A percentile compares a stretch with the other conserved stretches of the same genome.
phyloP scores from a whole-genome alignment of 1,140 invertebrate species.

The Berghia stephanieae region DNA sequence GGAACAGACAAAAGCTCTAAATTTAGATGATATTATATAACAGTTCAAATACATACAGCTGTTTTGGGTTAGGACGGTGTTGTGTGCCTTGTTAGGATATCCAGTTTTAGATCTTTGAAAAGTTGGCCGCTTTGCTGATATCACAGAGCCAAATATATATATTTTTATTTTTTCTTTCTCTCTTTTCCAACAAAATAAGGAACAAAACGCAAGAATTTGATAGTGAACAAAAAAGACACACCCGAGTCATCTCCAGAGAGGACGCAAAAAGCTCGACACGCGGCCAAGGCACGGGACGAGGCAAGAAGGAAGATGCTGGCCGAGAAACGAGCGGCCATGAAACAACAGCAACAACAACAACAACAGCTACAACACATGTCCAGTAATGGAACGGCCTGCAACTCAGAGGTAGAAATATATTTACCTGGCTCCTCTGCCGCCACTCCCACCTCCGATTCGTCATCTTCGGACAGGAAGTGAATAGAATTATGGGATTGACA shows the following conservation, averaged over 20 bases:
- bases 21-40: no score
- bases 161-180: no score
- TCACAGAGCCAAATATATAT: no score
- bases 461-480: slow-evolving; percentile 39
- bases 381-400: slow-evolving; percentile 57
- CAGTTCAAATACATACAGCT: no score
- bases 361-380: slow-evolving; percentile 32
- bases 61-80: no score
- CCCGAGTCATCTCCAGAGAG: slow-evolving; percentile 60
- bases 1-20: no score
- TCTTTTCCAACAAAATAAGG: no score
- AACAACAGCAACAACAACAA: slow-evolving; percentile 60
- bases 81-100: no score
- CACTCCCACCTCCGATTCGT: no score
- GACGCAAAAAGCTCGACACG: slow-evolving; percentile 67
- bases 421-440: slow-evolving; percentile 45
- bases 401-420: slow-evolving; percentile 56
- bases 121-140: no score
- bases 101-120: no score
- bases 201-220: slow-evolving; percentile 47
- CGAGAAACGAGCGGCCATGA: slow-evolving; percentile 75
- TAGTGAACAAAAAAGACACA: slow-evolving; percentile 48
- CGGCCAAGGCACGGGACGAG: slow-evolving; percentile 76
- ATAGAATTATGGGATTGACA: background rate
- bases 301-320: slow-evolving; percentile 83